Evolutionary conservation across 2,113 vertebrate genomes (phyloP).

Genomic region (Hiodon alosoides): DNA sequence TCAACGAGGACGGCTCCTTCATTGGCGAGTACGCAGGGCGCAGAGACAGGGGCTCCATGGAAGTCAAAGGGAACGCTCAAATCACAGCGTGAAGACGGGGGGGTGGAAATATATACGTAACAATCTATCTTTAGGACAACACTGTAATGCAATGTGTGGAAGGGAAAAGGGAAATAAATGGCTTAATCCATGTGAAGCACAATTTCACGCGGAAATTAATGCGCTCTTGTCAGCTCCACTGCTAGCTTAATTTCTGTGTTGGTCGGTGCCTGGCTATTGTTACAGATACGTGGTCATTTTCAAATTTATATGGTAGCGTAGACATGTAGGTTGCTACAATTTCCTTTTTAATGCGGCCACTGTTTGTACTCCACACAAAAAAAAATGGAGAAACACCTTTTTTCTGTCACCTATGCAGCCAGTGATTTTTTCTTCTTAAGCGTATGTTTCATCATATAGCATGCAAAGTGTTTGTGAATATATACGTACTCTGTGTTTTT

Average conservation of each 20-base stretch:
- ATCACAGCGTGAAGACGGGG: slow-evolving; percentile 53
- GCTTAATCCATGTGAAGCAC: slow-evolving; percentile 47
- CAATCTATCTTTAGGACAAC: slow-evolving; percentile 31
- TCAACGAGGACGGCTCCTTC: slow-evolving; percentile 95
- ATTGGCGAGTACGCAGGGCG: slow-evolving; percentile 86
- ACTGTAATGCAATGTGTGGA: slow-evolving; percentile 37
- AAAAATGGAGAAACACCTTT: slow-evolving; percentile 13
- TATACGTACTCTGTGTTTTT: slow-evolving; percentile 35
- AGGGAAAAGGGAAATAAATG: slow-evolving; percentile 36
- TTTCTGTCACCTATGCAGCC: slow-evolving; percentile 21
- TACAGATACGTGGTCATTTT: slow-evolving; percentile 49
- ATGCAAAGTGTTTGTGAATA: slow-evolving; percentile 27
- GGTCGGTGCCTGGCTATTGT: slow-evolving; percentile 49
- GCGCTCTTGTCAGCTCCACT: slow-evolving; percentile 54
- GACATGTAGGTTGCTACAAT: slow-evolving; percentile 36
- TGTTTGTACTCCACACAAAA: slow-evolving; percentile 37
- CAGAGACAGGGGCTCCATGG: slow-evolving; percentile 78
- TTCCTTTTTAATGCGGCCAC: slow-evolving; percentile 34
- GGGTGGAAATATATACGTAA: not conserved
- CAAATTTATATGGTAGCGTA: slow-evolving; percentile 57
- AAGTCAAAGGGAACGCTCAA: slow-evolving; percentile 78
- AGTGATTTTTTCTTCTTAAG: slow-evolving; percentile 23
- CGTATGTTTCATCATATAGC: slow-evolving; percentile 25
- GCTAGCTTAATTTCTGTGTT: slow-evolving; percentile 50
- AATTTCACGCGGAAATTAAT: slow-evolving; percentile 48